A percentile compares a stretch with the other conserved stretches of the same genome.
Evolutionary conservation across 2,888 invertebrate genomes (phyloP).

Genomic region (Eumerus sabulonum): DNA sequence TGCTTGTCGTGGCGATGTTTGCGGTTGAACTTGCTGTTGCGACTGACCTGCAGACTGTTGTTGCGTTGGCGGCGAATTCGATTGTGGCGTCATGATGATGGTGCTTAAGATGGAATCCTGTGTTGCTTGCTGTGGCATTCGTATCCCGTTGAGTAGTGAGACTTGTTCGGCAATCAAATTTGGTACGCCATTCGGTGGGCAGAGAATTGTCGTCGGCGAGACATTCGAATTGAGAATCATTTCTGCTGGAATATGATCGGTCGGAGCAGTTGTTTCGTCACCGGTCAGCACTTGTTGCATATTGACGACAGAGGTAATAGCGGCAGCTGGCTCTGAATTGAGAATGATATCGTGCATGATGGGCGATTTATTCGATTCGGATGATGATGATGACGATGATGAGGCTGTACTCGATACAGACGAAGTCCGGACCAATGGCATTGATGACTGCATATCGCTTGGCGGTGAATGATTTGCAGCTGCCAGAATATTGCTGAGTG

Average conservation of each 20-base stretch:
- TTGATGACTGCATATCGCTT: constrained; percentile 52
- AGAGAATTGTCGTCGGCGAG: constrained; percentile 82
- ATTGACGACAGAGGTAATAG: constrained; percentile 73
- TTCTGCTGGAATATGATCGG: constrained; percentile 79
- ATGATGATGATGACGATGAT: constrained; percentile 70
- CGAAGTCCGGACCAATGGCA: constrained; percentile 78
- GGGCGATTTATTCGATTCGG: constrained; percentile 72
- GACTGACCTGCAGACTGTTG: constrained; percentile 69
- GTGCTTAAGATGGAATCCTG: constrained; percentile 77
- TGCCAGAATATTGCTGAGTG: constrained; percentile 74
- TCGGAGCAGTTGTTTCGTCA: constrained; percentile 71
- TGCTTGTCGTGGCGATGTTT: constrained; percentile 70
- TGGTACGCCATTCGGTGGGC: constrained; percentile 76
- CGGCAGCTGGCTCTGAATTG: constrained; percentile 77
- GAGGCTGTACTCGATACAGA: constrained; percentile 77
- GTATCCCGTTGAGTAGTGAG: constrained; percentile 76
- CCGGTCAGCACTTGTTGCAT: constrained; percentile 72
- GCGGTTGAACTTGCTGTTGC: constrained; percentile 57
- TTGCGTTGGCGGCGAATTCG: constrained; percentile 65
- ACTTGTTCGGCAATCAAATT: constrained; percentile 77
- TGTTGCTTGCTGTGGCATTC: constrained; percentile 75
- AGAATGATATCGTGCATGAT: constrained; percentile 78
- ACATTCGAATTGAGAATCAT: constrained; percentile 83
- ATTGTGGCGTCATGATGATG: constrained; percentile 77
- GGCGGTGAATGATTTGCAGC: constrained; percentile 59